Percentiles rank a stretch among this genome's conserved stretches.
Evolutionary conservation across 1,140 invertebrate species (phyloP).

Genomic region (Macrobrachium rosenbergii): DNA sequence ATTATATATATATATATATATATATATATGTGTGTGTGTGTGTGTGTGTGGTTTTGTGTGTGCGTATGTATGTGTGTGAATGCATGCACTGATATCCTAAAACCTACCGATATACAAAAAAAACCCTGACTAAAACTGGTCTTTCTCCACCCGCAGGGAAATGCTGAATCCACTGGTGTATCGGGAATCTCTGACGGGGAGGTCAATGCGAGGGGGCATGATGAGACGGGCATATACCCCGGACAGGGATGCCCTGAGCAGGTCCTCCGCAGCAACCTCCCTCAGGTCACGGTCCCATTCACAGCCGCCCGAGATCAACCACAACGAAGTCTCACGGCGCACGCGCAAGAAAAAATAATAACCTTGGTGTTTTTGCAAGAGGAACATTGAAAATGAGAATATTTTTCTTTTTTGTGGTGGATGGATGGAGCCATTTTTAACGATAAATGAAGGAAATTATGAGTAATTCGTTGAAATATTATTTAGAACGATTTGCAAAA

Average conservation of each 20-base stretch:
- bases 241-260: conserved; percentile 49
- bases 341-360: conserved; percentile 53
- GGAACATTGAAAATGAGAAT: not conserved
- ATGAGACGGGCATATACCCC: conserved; percentile 64
- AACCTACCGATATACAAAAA: no score
- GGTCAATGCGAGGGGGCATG: conserved; percentile 50
- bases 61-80: no score
- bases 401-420: no score
- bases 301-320: conserved; percentile 64
- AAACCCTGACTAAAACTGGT: not conserved
- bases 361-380: not conserved
- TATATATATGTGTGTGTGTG: no score
- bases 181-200: conserved; percentile 41
- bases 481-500: no score
- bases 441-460: not conserved
- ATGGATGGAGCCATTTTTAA: not conserved
- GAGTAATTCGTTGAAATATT: no score
- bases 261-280: conserved; percentile 30
- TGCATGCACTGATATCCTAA: no score
- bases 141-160: conserved; percentile 40
- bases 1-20: no score
- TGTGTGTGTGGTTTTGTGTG: no score
- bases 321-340: conserved; percentile 43
- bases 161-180: conserved; percentile 65
- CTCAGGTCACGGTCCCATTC: conserved; percentile 54